phyloP scores from a whole-genome alignment of 2,113 vertebrate genomes.

The Jaculus jaculus region DNA sequence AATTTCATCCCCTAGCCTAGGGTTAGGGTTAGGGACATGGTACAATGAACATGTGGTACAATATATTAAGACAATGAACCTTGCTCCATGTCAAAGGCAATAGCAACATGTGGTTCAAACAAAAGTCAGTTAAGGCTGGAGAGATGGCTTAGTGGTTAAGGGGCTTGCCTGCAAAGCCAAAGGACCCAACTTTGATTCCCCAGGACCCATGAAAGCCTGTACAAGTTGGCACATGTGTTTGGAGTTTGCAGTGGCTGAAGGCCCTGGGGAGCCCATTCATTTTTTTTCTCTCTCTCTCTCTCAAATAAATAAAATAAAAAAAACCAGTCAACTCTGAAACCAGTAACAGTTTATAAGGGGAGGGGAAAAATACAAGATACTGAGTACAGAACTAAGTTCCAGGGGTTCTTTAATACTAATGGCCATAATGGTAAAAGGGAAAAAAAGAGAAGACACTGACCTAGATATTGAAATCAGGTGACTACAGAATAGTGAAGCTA shows the following conservation, averaged over 20 bases:
- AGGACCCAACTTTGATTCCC: too few relatives aligned
- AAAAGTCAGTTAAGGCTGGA: too few relatives aligned
- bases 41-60: background rate
- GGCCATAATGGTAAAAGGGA: background rate
- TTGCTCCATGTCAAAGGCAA: background rate
- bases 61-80: slow-evolving; percentile 22
- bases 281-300: too few relatives aligned
- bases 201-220: slow-evolving; percentile 10
- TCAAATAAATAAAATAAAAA: too few relatives aligned
- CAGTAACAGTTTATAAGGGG: background rate
- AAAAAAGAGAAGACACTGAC: background rate
- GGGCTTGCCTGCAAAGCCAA: too few relatives aligned
- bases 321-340: background rate
- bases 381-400: background rate
- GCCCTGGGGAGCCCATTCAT: too few relatives aligned
- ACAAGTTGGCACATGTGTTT: too few relatives aligned
- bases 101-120: background rate
- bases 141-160: too few relatives aligned
- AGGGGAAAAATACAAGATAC: background rate
- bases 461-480: background rate
- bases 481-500: background rate
- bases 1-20: slow-evolving; percentile 9
- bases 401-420: background rate
- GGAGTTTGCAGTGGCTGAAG: too few relatives aligned
- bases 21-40: too few relatives aligned